A percentile compares a stretch with the other conserved stretches of the same genome.
Evolutionary conservation across 2,797 vertebrate species (phyloP).

Genomic region (Protonibea diacanthus): DNA sequence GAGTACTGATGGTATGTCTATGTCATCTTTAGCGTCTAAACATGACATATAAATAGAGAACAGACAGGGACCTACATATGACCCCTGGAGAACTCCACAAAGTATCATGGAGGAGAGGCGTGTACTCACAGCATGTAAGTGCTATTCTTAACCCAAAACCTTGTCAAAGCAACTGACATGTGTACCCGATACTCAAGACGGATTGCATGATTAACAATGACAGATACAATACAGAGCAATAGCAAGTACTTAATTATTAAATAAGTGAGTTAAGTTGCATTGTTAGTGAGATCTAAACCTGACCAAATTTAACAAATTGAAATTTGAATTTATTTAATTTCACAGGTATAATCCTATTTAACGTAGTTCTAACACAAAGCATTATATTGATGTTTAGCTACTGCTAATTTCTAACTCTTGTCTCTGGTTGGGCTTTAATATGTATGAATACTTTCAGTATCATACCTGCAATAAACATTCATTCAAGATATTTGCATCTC

Average conservation of each 20-base stretch:
- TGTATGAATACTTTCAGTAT: neutral
- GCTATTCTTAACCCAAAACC: neutral
- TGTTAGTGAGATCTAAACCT: neutral
- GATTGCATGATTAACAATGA: neutral
- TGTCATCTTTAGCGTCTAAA: constrained; percentile 23
- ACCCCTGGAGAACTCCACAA: constrained; percentile 18
- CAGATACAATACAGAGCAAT: neutral
- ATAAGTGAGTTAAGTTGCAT: neutral
- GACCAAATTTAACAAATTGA: neutral
- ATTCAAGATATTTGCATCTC: neutral
- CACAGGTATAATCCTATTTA: too few species aligned
- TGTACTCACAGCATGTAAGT: neutral
- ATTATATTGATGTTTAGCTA: too few species aligned
- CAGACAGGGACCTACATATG: constrained; percentile 1
- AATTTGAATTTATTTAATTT: too few species aligned
- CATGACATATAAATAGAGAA: constrained; percentile 26
- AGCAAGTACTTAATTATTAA: neutral
- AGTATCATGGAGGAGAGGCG: neutral
- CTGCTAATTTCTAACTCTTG: too few species aligned
- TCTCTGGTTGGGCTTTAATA: too few species aligned
- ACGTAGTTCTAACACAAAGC: too few species aligned
- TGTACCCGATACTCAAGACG: neutral
- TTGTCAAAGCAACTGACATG: neutral
- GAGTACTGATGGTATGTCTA: constrained; percentile 30
- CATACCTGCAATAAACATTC: neutral